Evolutionary conservation across 2,797 vertebrate species (phyloP).

Genomic region (Anabacerthia variegaticeps): DNA sequence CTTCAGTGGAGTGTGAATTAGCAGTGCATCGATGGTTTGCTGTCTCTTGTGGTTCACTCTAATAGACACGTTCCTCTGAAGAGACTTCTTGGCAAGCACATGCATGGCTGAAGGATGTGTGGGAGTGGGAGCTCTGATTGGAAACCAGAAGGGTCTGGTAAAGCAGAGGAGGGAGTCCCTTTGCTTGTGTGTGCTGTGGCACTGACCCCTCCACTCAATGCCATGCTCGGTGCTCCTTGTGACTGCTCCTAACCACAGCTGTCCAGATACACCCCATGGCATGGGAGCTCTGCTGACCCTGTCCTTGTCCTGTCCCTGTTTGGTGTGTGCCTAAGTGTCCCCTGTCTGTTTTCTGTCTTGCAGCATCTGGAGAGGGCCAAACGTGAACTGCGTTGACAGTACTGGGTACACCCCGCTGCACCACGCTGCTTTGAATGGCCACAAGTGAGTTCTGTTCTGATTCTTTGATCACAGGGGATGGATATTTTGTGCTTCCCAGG

Average conservation of each 20-base stretch:
- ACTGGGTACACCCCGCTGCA: conserved; percentile 97
- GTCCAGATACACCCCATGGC: not conserved
- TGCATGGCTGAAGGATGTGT: not conserved
- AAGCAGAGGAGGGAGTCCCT: not conserved
- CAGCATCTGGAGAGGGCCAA: conserved; percentile 98
- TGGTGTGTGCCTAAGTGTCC: not conserved
- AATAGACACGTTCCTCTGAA: not conserved
- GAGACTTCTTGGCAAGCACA: not conserved
- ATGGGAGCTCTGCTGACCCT: not conserved
- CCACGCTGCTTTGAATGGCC: conserved; percentile 95
- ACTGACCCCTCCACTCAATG: not conserved
- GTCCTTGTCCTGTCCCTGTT: not conserved
- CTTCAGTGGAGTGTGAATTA: not conserved
- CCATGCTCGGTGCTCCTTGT: not conserved
- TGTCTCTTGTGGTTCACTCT: not conserved
- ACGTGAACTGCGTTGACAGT: conserved; percentile 97
- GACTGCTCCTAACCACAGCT: not conserved
- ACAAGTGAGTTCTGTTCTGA: conserved; percentile 81
- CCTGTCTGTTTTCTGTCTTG: conserved; percentile 27
- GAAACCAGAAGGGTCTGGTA: not conserved
- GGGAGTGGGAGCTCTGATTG: not conserved
- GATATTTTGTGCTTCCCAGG: not conserved
- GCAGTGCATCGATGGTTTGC: not conserved
- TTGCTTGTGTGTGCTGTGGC: not conserved
- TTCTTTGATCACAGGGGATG: not conserved